Base-by-base conservation (phyloP, 1,140 invertebrate species). In the Belonocnema kinseyi region DNA sequence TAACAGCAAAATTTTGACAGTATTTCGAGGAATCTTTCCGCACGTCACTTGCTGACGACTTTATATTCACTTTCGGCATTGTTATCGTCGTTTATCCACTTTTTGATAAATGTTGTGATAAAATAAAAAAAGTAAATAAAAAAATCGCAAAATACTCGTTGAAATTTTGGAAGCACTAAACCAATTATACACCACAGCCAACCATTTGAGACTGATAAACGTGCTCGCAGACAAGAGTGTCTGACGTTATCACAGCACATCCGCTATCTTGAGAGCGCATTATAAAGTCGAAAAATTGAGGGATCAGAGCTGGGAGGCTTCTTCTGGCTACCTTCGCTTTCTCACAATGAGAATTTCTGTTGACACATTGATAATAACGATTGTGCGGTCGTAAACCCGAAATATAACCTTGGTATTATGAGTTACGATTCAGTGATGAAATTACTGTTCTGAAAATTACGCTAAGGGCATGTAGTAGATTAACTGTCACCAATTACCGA, bases 1-100 rank as follows among this genome's bases (percentile, higher is more conserved):
- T 89, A 7, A 75, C 54, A 1, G 88, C 33, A 19, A 70, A 33
- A 46, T 79, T 82, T 73, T 61, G 75, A 7, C 81, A 74, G 40
- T 46, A 46, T 17, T 58, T 75, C 46, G 72, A 17, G 10, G 72
- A 56, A 12, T 72, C 78, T 33, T 72, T 54, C 12, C 26, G 4
- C 3, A 8, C 33, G 21, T 66, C 33, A 7, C 26, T 33, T 6
- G 33, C 12, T 2, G 58, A n/a, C 16, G 53, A 14, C 33, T 33
- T 61, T 3, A 26, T 66, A 66, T 66, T 40, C 58, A 66, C 58
- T 66, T 66, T 66, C 13, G 58, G 10, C 58, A 66, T 66, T 16
- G 26, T 66, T 66, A 14, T 33, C 19, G 1, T 17, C 17, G n/a
- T 1, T 3, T 17, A 54, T 6, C 16, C n/a, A 54, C 53, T 54